Evolutionary conservation across 1,140 invertebrate genomes (phyloP).

Genomic region (Drosophila micromelanica): DNA sequence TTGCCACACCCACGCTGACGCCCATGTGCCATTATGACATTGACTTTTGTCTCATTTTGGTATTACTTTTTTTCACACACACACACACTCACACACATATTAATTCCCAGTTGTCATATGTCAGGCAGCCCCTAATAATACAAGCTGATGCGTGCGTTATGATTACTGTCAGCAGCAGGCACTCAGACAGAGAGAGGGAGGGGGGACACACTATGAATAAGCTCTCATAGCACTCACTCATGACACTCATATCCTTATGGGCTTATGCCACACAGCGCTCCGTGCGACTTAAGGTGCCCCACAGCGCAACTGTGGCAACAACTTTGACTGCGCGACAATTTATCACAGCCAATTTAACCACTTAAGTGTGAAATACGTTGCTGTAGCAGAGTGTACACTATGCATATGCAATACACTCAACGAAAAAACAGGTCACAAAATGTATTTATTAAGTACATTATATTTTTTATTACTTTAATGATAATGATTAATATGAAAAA

Average conservation of each 20-base stretch:
- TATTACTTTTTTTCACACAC: slow-evolving; percentile 5
- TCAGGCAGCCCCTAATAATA: slow-evolving; percentile 69
- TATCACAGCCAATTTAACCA: slow-evolving; percentile 82
- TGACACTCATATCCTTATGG: slow-evolving; percentile 43
- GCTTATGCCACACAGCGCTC: slow-evolving; percentile 32
- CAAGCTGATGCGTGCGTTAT: slow-evolving; percentile 75
- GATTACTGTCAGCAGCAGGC: slow-evolving; percentile 76
- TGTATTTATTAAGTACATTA: no score
- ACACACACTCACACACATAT: slow-evolving; percentile 29
- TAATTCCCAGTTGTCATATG: slow-evolving; percentile 81
- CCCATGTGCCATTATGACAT: slow-evolving; percentile 53
- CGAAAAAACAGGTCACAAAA: no score
- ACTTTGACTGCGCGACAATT: slow-evolving; percentile 78
- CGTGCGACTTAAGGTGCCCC: slow-evolving; percentile 68
- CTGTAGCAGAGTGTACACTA: slow-evolving; percentile 25
- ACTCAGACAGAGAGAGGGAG: slow-evolving; percentile 5
- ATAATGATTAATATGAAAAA: no score
- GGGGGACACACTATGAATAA: slow-evolving; percentile 66
- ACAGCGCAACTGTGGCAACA: slow-evolving; percentile 54
- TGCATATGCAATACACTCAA: slow-evolving; percentile 25
- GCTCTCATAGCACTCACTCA: slow-evolving; percentile 41
- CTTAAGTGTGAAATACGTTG: slow-evolving; percentile 80
- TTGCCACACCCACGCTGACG: not conserved
- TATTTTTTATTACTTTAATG: no score
- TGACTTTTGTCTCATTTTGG: slow-evolving; percentile 48